These are phyloP conservation scores for Atta colombica DNA, from an alignment of 1,140 invertebrate species.

Conservation along the genomic window DNA sequence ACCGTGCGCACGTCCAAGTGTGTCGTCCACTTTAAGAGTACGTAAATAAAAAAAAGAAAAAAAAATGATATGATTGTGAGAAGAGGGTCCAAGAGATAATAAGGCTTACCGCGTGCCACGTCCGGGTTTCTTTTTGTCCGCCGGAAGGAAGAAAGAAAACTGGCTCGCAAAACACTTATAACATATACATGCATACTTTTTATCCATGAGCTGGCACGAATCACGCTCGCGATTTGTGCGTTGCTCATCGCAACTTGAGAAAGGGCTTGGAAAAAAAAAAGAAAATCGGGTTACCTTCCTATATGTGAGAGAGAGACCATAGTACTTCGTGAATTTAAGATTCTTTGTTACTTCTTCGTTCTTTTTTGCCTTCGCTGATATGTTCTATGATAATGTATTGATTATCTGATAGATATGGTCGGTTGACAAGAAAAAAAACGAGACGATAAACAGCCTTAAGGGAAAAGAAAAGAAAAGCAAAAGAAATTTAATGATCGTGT, in stretches of 20 bases:
- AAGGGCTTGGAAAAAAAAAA: conserved; percentile 10
- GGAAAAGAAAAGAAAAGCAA: neutral
- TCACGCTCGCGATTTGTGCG: conserved; percentile 51
- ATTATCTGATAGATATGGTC: conserved; percentile 13
- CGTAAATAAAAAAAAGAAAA: conserved; percentile 64
- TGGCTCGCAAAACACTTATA: conserved; percentile 16
- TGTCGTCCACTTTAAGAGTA: conserved; percentile 78
- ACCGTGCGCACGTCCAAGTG: conserved; percentile 79
- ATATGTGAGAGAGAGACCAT: conserved; percentile 62
- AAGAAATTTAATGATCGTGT: neutral
- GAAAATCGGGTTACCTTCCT: conserved; percentile 33
- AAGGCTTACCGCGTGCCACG: conserved; percentile 71
- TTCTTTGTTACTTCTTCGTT: conserved; percentile 71
- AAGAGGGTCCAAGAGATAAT: conserved; percentile 77
- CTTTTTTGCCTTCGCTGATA: conserved; percentile 54
- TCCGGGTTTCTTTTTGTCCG: conserved; percentile 63
- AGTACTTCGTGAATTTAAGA: conserved; percentile 25
- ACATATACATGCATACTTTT: conserved; percentile 40
- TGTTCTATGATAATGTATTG: neutral
- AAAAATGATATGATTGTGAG: conserved; percentile 66
- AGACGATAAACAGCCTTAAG: conserved; percentile 19
- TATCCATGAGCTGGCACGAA: conserved; percentile 64
- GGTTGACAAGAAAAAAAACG: conserved; percentile 27
- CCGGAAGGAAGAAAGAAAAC: conserved; percentile 62
- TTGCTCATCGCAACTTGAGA: conserved; percentile 52